Base-by-base conservation (phyloP, 1,140 invertebrate species). In the Drosophila obscura region DNA sequence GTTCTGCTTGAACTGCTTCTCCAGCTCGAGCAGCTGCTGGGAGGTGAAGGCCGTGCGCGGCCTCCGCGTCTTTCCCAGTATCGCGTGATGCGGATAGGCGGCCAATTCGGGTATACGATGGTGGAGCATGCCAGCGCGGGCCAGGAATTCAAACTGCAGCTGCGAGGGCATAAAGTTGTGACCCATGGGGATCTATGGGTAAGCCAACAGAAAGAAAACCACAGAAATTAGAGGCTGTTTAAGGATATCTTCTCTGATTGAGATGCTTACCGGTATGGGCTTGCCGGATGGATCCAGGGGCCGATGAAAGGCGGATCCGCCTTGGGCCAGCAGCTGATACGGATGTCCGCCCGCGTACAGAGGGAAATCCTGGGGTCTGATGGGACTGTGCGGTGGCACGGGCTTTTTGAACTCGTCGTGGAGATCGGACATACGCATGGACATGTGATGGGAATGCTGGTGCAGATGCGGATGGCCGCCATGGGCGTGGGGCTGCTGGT, bases 1-100 rank as follows among this genome's bases (percentile, higher is more conserved):
- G 93, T 99, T 99, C 93, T 99, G 97, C 53, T 97, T 94, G 93
- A 99, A 99, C 93, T 99, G 98, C 92, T 99, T 97, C 93, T 99
- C 99, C 80, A 99, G 93, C 93, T 99, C 98, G 62, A 99, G 93
- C 19, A 99, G 94, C 91, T 99, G 99, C 92, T 99, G 98, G 11
- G 97, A 98, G 0, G 98, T 99, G 93, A 99, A 99, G 2, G 99
- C 98, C 1, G 99, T 99, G 49, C 98, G 93, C 0, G 99, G 99
- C 73, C 99, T 94, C 53, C 99, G 94, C 5, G 98, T 99, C 93
- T 99, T 99, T 2, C 98, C 98, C 46, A 98, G 93, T 0, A 98
- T 94, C 0, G 96, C 95, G 83, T 97, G 96, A 48, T 91, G 90
- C 8, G 90, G 90, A 72, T 91, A 91, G 26, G 90, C 79, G 93